Evolutionary conservation across 1,140 invertebrate species (phyloP), one percentile per base, ranked within the genome.

Genomic region (Anastrepha ludens): DNA sequence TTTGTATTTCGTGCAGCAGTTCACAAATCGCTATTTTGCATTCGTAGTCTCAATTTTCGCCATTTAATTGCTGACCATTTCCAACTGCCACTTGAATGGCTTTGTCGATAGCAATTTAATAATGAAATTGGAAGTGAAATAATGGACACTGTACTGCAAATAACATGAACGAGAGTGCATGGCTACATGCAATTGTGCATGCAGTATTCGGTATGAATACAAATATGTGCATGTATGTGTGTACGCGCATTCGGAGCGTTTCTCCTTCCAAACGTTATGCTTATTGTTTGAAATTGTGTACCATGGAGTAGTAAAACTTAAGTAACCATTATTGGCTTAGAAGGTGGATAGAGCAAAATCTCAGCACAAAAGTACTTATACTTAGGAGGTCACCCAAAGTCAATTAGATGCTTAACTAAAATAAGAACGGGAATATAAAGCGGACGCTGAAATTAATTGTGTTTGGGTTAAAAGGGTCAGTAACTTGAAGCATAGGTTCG

Each of bases 51-150:
- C 74, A 55, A 81, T 81, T 55, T 81, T 81, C 74, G 47, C 41
- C 74, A 81, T 81, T 81, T 81, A 81, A 81, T 81, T 81, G 74
- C 74, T 55, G 74, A 81, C 47, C 74, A 81, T 81, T 81, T 55
- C 6, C 74, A 81, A 81, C 44, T 81, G 74, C 44, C 41, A 55
- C 74, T 81, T 55, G 74, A 55, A 81, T 81, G 58, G 74, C 74
- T 81, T 29, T 58, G 47, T 44, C 47, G 47, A 55, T 39, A 29
- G 29, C 64, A 29, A 39, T 67, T 67, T 67, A 29, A 67, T 67
- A 39, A 39, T 67, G 64, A 67, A 67, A 67, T 81, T 50, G 17
- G 74, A n/a, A 6, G 13, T 70, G 50, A 11, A 55, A 55, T 55
- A 55, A 0, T 55, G 50, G 2, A 55, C 50, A 11, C 50, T 55